Conservation (phyloP, 2,113 vertebrate genomes). For the Cisticola juncidis region DNA sequence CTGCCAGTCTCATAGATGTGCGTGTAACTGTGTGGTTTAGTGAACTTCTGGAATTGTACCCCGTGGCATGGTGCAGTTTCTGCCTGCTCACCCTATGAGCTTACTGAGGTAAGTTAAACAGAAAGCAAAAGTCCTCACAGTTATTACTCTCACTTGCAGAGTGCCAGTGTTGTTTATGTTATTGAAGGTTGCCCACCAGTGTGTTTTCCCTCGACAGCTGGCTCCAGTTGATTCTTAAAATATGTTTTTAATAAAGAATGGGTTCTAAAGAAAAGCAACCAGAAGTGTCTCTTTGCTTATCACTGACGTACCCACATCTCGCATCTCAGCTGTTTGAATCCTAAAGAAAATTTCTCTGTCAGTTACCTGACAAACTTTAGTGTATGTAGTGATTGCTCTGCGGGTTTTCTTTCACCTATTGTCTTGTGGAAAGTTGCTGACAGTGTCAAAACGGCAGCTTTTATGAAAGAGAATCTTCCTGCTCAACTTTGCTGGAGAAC, state of each 20-base stretch:
- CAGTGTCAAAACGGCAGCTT: background rate
- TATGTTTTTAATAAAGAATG: background rate
- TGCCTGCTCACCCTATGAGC: background rate
- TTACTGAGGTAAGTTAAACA: background rate
- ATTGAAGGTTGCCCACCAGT: background rate
- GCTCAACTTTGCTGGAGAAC: background rate
- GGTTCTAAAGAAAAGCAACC: background rate
- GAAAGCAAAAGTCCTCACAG: background rate
- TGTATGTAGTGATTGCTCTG: accelerated
- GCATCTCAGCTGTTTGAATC: background rate
- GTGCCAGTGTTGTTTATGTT: background rate
- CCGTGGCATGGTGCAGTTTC: background rate
- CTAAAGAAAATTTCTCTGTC: background rate
- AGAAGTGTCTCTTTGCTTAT: background rate
- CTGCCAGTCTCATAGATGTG: background rate
- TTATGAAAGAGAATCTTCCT: background rate
- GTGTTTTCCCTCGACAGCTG: background rate
- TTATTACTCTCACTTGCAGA: background rate
- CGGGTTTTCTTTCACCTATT: background rate
- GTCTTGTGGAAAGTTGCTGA: background rate
- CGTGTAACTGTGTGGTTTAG: accelerated
- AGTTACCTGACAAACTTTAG: background rate
- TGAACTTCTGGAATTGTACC: background rate
- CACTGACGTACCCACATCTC: background rate
- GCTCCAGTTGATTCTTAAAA: background rate